Conservation (phyloP, 2,888 invertebrate species). For the Tupiocoris notatus region DNA sequence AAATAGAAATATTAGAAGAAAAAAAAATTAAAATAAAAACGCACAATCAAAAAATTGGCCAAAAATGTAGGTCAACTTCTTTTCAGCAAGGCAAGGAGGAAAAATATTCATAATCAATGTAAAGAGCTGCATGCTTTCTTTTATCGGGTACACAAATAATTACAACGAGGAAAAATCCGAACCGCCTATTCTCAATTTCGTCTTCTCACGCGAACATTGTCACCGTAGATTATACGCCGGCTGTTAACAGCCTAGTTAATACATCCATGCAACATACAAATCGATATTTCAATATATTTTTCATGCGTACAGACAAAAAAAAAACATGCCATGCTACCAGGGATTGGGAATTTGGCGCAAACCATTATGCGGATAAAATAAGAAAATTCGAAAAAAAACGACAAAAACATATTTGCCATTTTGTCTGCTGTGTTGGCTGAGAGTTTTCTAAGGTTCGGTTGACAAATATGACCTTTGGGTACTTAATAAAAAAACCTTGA, state of each 20-base stretch:
- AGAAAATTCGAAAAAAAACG: too few species aligned
- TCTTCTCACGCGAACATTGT: not conserved
- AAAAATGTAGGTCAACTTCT: slow-evolving; percentile 95
- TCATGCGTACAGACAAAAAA: slow-evolving; percentile 28
- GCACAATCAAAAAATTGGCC: slow-evolving; percentile 69
- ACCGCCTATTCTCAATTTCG: not conserved
- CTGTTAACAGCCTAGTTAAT: not conserved
- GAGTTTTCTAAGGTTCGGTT: too few species aligned
- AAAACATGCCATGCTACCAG: slow-evolving; percentile 33
- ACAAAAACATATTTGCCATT: too few species aligned
- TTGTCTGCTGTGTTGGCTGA: too few species aligned
- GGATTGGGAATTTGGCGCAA: slow-evolving; percentile 13
- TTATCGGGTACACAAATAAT: slow-evolving; percentile 24
- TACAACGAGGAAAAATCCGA: not conserved
- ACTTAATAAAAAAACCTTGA: too few species aligned
- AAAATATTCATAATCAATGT: slow-evolving; percentile 27
- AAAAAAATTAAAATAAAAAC: slow-evolving; percentile 55
- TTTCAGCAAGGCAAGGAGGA: slow-evolving; percentile 56
- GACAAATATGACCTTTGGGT: too few species aligned
- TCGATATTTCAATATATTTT: slow-evolving; percentile 10
- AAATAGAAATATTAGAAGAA: slow-evolving; percentile 49
- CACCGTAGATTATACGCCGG: not conserved
- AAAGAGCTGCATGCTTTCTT: slow-evolving; percentile 28
- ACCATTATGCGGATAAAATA: too few species aligned
- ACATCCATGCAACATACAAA: slow-evolving; percentile 26